phyloP scores from a whole-genome alignment of 2,797 vertebrate genomes.

The Argya squamiceps region DNA sequence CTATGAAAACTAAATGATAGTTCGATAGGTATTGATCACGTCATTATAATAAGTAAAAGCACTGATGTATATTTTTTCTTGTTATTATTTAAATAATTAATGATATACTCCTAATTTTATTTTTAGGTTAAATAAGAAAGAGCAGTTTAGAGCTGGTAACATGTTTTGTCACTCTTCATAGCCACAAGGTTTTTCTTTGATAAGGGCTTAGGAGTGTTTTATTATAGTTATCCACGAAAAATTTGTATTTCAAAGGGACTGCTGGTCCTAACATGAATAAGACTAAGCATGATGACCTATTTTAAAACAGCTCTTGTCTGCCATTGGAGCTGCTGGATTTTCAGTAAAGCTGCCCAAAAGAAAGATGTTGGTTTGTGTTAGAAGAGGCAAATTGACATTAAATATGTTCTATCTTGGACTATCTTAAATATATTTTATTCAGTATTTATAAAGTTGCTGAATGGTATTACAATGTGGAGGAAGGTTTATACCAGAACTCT shows the following conservation, averaged over 20 bases:
- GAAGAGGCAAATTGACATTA: not conserved
- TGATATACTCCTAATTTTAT: not conserved
- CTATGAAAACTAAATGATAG: not conserved
- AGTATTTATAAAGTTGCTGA: not conserved
- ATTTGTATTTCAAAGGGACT: not conserved
- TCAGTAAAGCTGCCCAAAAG: not conserved
- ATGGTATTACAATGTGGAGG: not conserved
- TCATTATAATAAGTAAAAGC: not conserved
- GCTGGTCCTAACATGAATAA: not conserved
- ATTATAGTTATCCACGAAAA: constrained; percentile 15
- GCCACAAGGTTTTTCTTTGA: not conserved
- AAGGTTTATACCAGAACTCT: not conserved
- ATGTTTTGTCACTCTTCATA: constrained; percentile 4
- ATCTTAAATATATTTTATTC: not conserved
- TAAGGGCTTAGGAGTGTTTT: not conserved
- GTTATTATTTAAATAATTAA: not conserved
- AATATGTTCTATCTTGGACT: not conserved
- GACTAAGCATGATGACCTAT: constrained; percentile 6
- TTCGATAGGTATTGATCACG: not conserved
- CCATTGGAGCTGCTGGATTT: not conserved
- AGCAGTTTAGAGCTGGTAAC: not conserved
- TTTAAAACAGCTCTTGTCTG: not conserved
- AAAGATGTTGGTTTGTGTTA: not conserved
- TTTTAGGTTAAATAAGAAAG: constrained; percentile 1
- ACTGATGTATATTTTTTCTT: not conserved